Evolutionary conservation across 2,113 vertebrate genomes (phyloP).

Genomic region (Salvelinus fontinalis): DNA sequence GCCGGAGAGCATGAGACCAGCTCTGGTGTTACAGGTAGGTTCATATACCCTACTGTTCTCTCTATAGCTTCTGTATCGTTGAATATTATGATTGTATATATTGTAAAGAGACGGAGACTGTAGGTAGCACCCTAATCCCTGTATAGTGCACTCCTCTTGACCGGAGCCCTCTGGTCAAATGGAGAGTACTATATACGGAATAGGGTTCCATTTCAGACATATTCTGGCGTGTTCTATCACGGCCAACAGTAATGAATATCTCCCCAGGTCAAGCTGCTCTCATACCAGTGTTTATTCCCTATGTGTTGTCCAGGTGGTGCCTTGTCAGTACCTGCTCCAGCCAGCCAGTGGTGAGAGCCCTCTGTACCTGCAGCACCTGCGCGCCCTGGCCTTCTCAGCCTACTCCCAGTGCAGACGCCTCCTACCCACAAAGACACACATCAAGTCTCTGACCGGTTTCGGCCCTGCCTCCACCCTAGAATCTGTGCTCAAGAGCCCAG

Average conservation of each 20-base stretch:
- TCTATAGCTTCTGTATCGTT: too few relatives aligned
- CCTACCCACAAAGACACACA: slow-evolving; percentile 88
- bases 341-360: slow-evolving; percentile 91
- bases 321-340: slow-evolving; percentile 96
- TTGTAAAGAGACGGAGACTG: too few relatives aligned
- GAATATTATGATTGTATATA: too few relatives aligned
- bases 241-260: too few relatives aligned
- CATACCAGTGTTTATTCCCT: neutral
- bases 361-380: slow-evolving; percentile 93
- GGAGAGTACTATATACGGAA: too few relatives aligned
- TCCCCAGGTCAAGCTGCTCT: too few relatives aligned
- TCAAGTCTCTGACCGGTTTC: slow-evolving; percentile 96
- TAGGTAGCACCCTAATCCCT: too few relatives aligned
- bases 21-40: slow-evolving; percentile 90
- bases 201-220: too few relatives aligned
- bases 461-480: slow-evolving; percentile 89
- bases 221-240: too few relatives aligned
- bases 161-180: too few relatives aligned
- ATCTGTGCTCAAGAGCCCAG: slow-evolving; percentile 84
- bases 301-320: slow-evolving; percentile 82
- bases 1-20: slow-evolving; percentile 87
- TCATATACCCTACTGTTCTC: too few relatives aligned
- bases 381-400: slow-evolving; percentile 93
- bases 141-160: too few relatives aligned
- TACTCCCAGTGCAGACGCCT: slow-evolving; percentile 94